These are phyloP conservation scores for Anarrhichthys ocellatus DNA, from an alignment of 2,113 vertebrate genomes.

Conservation along the genomic window DNA sequence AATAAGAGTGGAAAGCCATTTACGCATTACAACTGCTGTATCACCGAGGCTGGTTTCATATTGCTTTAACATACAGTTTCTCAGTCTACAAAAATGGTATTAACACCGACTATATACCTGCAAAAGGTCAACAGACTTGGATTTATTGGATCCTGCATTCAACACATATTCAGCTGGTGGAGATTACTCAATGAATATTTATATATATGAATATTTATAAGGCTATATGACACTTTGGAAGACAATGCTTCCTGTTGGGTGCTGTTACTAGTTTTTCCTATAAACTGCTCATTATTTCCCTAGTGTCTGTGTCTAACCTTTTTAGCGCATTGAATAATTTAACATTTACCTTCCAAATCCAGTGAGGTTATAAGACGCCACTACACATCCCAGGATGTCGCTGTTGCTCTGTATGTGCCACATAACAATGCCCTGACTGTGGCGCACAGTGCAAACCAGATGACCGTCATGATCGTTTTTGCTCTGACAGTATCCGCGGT, in stretches of 20 bases:
- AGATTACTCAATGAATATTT: constrained; percentile 78
- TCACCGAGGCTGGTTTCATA: constrained; percentile 54
- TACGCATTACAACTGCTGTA: constrained; percentile 43
- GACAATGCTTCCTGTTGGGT: constrained; percentile 78
- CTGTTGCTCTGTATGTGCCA: constrained; percentile 29
- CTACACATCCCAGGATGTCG: constrained; percentile 48
- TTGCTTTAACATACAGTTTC: constrained; percentile 73
- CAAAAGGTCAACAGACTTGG: constrained; percentile 73
- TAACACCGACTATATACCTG: constrained; percentile 63
- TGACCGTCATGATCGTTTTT: constrained; percentile 31
- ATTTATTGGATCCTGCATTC: constrained; percentile 72
- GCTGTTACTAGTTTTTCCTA: constrained; percentile 69
- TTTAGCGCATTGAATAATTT: constrained; percentile 76
- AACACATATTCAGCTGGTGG: constrained; percentile 67
- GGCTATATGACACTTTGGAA: constrained; percentile 78
- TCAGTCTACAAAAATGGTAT: constrained; percentile 49
- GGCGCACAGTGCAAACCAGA: constrained; percentile 30
- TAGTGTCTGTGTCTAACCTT: constrained; percentile 71
- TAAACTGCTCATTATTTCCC: constrained; percentile 73
- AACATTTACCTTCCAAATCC: constrained; percentile 76
- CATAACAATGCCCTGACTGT: constrained; percentile 32
- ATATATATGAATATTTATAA: constrained; percentile 80
- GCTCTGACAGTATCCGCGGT: constrained; percentile 14
- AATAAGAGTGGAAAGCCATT: constrained; percentile 70
- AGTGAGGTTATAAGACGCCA: constrained; percentile 59